These are phyloP conservation scores for Protophormia terraenovae DNA, from an alignment of 2,888 invertebrate species.

Conservation along the genomic window DNA sequence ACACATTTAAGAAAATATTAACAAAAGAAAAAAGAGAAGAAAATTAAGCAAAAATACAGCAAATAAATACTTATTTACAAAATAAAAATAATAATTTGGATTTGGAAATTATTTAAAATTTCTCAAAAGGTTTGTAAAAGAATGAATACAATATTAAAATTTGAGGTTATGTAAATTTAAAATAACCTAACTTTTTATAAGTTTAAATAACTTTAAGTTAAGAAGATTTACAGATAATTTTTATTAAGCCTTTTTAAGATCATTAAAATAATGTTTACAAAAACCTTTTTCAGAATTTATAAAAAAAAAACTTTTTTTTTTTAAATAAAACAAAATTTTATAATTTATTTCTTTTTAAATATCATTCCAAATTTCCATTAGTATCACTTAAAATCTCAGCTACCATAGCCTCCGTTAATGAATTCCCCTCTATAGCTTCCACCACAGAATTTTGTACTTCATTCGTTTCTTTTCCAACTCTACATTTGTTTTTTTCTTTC, in stretches of 20 bases:
- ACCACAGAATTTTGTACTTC: not conserved
- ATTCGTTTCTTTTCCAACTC: not conserved
- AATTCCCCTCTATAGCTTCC: not conserved
- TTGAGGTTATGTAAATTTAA: too few species aligned
- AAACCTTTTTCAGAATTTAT: too few species aligned
- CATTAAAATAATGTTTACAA: too few species aligned
- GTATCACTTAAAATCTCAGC: conserved; percentile 3
- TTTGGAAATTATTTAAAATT: too few species aligned
- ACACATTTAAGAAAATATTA: conserved; percentile 59
- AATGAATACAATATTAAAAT: too few species aligned
- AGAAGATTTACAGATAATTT: too few species aligned
- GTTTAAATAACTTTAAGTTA: too few species aligned
- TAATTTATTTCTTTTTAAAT: not conserved
- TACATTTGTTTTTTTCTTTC: not conserved
- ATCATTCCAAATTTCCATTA: not conserved
- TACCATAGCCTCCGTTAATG: conserved; percentile 6
- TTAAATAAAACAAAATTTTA: not conserved
- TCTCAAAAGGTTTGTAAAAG: not conserved
- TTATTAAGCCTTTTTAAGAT: too few species aligned
- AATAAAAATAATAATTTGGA: not conserved
- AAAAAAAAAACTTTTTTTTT: too few species aligned
- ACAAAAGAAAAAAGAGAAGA: conserved; percentile 17
- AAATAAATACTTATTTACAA: conserved; percentile 64
- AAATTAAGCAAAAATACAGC: conserved; percentile 25
- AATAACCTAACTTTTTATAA: too few species aligned